Conservation (phyloP, 2,797 vertebrate genomes). For the Gymnothorax reevesii region DNA sequence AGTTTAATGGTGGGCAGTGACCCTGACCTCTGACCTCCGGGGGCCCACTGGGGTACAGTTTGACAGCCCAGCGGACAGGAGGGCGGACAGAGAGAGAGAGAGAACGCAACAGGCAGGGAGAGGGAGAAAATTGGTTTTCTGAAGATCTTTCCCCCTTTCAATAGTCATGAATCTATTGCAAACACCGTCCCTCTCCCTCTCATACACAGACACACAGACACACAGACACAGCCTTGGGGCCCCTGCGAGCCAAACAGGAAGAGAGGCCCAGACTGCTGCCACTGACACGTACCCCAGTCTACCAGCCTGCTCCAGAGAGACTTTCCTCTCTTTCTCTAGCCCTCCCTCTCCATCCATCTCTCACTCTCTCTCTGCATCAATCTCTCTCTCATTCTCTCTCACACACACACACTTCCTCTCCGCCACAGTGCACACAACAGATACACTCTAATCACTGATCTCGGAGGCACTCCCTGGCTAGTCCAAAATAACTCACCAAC, state of each 20-base stretch:
- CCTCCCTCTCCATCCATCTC: not conserved
- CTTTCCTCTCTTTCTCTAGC: not conserved
- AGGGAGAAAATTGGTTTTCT: constrained; percentile 22
- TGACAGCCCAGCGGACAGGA: not conserved
- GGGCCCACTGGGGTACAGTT: not conserved
- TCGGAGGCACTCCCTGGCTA: not conserved
- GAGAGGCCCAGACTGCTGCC: constrained; percentile 13
- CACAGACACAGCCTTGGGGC: not conserved
- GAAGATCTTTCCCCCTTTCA: constrained; percentile 41
- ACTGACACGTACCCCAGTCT: constrained; percentile 1
- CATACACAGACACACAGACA: not conserved
- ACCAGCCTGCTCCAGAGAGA: not conserved
- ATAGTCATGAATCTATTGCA: constrained; percentile 54
- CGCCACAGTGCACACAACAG: not conserved
- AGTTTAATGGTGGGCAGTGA: constrained; percentile 18
- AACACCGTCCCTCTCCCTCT: constrained; percentile 37
- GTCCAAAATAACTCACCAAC: not conserved
- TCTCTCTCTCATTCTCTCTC: constrained; percentile 11
- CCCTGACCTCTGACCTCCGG: not conserved
- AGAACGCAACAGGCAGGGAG: not conserved
- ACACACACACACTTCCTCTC: not conserved
- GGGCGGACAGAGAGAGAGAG: not conserved
- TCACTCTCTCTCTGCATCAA: not conserved
- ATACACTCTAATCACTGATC: not conserved
- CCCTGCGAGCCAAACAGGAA: not conserved